phyloP scores from a whole-genome alignment of 2,797 vertebrate genomes.

The Anguilla anguilla region DNA sequence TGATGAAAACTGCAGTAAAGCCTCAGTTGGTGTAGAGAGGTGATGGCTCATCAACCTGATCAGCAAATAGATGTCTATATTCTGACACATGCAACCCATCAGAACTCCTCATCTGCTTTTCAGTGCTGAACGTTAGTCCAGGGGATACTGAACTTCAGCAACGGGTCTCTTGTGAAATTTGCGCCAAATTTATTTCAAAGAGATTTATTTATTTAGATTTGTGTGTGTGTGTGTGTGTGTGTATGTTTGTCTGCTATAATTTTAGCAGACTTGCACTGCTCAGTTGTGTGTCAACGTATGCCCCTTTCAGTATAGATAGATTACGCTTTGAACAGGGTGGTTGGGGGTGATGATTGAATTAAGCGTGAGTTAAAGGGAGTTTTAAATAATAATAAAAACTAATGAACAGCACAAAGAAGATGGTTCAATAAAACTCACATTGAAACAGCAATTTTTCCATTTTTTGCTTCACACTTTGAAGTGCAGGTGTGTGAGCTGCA shows the following conservation, averaged over 20 bases:
- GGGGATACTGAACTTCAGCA: slow-evolving; percentile 7
- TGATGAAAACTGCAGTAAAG: slow-evolving; percentile 32
- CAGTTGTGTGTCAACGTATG: neutral
- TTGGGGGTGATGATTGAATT: neutral
- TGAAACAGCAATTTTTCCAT: too few species aligned
- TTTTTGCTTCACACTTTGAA: neutral
- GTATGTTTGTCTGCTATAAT: neutral
- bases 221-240: neutral
- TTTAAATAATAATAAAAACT: neutral
- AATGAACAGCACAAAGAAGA: neutral
- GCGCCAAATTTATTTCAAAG: neutral
- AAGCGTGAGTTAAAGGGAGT: neutral
- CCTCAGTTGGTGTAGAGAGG: neutral
- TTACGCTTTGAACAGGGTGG: neutral
- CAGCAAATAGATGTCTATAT: slow-evolving; percentile 19
- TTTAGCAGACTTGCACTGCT: neutral
- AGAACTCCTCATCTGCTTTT: slow-evolving; percentile 7
- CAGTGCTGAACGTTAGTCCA: slow-evolving; percentile 2
- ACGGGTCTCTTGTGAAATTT: neutral
- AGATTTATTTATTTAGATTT: neutral
- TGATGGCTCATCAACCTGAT: slow-evolving; percentile 21
- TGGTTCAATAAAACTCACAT: too few species aligned
- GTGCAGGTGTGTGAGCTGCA: neutral
- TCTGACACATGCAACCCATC: slow-evolving; percentile 24
- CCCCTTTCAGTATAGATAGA: neutral